phyloP scores from a whole-genome alignment of 2,797 vertebrate species.

The Margarornis squamiger region DNA sequence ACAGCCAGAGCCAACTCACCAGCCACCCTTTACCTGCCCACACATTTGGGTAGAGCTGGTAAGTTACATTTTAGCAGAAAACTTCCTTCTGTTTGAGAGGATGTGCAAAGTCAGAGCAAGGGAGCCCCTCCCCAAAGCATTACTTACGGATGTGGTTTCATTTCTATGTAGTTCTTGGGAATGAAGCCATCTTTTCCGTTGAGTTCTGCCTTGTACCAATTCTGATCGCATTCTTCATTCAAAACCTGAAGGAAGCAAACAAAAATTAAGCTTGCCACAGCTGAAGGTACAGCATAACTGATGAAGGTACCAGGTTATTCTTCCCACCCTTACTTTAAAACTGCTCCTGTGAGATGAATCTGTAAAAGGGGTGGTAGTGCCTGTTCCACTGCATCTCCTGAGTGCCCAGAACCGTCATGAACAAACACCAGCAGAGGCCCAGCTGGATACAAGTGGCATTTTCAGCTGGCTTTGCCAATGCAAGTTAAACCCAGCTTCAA shows the following conservation, averaged over 20 bases:
- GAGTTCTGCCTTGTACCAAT: constrained; percentile 99
- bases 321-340: background rate
- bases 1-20: background rate
- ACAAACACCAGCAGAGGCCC: background rate
- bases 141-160: constrained; percentile 98
- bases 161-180: constrained; percentile 99
- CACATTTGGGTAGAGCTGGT: background rate
- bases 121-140: background rate
- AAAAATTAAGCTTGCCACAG: background rate
- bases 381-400: background rate
- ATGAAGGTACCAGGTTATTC: background rate
- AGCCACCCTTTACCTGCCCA: background rate
- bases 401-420: background rate
- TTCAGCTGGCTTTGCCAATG: background rate
- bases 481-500: background rate
- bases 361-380: background rate
- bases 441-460: background rate
- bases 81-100: background rate
- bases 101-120: background rate
- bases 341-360: background rate
- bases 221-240: constrained; percentile 99
- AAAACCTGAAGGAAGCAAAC: constrained; percentile 84
- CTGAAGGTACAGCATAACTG: background rate
- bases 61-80: background rate
- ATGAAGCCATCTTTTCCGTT: constrained; percentile 98